Evolutionary conservation across 2,113 vertebrate species (phyloP).

Genomic region (Macquaria australasica): DNA sequence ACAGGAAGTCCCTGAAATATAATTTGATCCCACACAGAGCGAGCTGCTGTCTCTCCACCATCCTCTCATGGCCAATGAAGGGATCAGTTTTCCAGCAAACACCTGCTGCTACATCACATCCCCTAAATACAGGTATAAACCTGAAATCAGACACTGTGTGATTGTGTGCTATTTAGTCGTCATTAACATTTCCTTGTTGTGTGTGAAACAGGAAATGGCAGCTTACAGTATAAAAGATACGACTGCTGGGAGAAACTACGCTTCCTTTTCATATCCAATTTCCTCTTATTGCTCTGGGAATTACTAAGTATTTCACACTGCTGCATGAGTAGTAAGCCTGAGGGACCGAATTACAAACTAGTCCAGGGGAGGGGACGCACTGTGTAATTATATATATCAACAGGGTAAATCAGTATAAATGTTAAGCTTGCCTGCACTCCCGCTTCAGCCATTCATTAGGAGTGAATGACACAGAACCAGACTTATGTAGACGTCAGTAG

Average conservation of each 20-base stretch:
- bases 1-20: slow-evolving; percentile 20
- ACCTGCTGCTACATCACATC: neutral
- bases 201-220: slow-evolving; percentile 27
- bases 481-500: neutral
- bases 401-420: slow-evolving; percentile 30
- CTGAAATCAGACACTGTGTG: slow-evolving; percentile 12
- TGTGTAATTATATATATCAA: slow-evolving; percentile 42
- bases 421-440: neutral
- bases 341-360: slow-evolving; percentile 48
- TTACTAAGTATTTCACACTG: slow-evolving; percentile 56
- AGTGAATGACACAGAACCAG: slow-evolving; percentile 17
- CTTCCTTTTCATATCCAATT: slow-evolving; percentile 66
- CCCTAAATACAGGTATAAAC: neutral
- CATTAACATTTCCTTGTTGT: neutral
- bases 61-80: neutral
- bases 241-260: slow-evolving; percentile 15
- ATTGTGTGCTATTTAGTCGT: neutral
- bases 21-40: neutral
- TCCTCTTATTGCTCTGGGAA: slow-evolving; percentile 44
- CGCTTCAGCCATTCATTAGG: slow-evolving; percentile 20
- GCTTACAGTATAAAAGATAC: slow-evolving; percentile 19
- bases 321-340: slow-evolving; percentile 20
- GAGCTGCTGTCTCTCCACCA: neutral
- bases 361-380: neutral
- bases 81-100: neutral